Evolutionary conservation across 2,113 vertebrate genomes (phyloP).

Genomic region (Suncus etruscus): DNA sequence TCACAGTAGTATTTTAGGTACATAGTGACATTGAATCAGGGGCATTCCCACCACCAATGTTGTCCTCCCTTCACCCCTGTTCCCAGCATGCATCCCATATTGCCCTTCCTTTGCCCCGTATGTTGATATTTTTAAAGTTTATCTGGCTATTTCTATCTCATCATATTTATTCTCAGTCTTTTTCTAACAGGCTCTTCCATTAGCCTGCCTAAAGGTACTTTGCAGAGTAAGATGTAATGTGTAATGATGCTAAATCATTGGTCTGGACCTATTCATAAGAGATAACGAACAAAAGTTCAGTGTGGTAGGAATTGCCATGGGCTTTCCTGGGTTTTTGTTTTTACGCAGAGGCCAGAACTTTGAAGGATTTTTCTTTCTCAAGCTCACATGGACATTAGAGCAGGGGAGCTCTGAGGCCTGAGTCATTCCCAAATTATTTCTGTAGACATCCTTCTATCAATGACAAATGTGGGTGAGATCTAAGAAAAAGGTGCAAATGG

Average conservation of each 20-base stretch:
- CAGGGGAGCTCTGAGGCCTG: neutral
- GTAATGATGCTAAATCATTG: constrained; percentile 7
- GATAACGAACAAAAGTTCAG: neutral
- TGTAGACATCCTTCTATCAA: neutral
- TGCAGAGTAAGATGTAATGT: constrained; percentile 8
- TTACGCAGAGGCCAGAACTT: neutral
- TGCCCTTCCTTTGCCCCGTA: too few species aligned
- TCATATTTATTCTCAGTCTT: neutral
- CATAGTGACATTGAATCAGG: too few species aligned
- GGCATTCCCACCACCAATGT: too few species aligned
- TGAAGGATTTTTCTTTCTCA: neutral
- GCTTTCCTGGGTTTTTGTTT: neutral
- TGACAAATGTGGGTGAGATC: neutral
- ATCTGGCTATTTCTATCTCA: neutral
- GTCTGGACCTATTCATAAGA: neutral
- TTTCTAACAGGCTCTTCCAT: constrained; percentile 20
- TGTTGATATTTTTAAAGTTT: too few species aligned
- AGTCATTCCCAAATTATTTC: neutral
- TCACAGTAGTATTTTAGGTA: too few species aligned
- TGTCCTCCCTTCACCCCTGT: too few species aligned
- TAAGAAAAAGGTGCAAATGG: neutral
- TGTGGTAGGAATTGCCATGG: neutral
- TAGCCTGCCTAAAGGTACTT: neutral
- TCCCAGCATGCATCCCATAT: neutral
- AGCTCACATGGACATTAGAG: neutral